A percentile compares a stretch with the other conserved stretches of the same genome.
Conservation (phyloP, 2,113 vertebrate genomes). For the Oryzias melastigma region DNA sequence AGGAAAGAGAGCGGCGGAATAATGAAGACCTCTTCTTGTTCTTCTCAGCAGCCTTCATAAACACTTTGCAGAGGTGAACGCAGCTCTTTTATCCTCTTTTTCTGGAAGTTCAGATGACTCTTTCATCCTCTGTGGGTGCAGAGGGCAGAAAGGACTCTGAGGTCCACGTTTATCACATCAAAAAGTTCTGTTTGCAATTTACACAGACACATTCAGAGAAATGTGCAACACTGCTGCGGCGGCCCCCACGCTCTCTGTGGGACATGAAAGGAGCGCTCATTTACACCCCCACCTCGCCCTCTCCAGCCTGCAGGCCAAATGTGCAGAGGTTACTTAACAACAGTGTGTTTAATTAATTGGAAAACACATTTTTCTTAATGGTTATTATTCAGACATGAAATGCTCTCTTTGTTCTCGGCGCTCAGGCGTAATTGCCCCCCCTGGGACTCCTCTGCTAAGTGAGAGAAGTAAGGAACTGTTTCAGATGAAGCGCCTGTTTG, state of each 20-base stretch:
- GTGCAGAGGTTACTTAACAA: conserved; percentile 88
- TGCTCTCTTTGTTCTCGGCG: conserved; percentile 87
- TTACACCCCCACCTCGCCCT: conserved; percentile 64
- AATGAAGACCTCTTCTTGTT: no score
- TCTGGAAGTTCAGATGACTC: conserved; percentile 8
- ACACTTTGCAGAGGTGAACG: no score
- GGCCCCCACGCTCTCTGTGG: conserved; percentile 25
- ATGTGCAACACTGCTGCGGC: neutral
- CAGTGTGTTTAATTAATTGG: conserved; percentile 97
- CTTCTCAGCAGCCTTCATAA: no score
- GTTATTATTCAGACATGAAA: conserved; percentile 89
- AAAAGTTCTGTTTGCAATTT: conserved; percentile 47
- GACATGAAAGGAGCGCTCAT: conserved; percentile 45
- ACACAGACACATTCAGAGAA: conserved; percentile 30
- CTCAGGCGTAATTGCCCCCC: conserved; percentile 92
- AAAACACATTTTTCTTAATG: conserved; percentile 91
- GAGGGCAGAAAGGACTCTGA: conserved; percentile 18
- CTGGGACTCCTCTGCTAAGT: conserved; percentile 87
- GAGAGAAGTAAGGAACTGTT: conserved; percentile 83
- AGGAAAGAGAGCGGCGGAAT: no score
- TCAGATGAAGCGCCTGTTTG: conserved; percentile 68
- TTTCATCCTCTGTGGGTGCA: conserved; percentile 15
- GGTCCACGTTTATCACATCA: conserved; percentile 22
- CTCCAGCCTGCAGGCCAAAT: conserved; percentile 85
- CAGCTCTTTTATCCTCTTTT: no score